phyloP scores from a whole-genome alignment of 2,888 invertebrate species.

The Antitype chi region DNA sequence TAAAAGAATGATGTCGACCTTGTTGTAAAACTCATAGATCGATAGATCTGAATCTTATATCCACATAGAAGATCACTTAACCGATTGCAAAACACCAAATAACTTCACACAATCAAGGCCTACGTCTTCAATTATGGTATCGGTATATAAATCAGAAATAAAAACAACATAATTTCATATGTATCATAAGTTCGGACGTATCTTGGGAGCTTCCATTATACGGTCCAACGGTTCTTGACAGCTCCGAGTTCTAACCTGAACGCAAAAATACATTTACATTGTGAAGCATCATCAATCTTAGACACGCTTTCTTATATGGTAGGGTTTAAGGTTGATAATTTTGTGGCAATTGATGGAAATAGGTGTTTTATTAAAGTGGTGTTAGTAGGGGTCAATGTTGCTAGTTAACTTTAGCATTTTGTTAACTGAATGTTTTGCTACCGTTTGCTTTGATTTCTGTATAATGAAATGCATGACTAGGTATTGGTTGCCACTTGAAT shows the following conservation, averaged over 20 bases:
- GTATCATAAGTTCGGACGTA: slow-evolving; percentile 71
- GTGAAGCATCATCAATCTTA: slow-evolving; percentile 19
- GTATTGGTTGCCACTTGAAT: slow-evolving; percentile 3
- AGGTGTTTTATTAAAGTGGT: slow-evolving; percentile 28
- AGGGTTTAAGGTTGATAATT: slow-evolving; percentile 37
- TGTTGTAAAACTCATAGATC: background rate
- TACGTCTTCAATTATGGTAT: slow-evolving; percentile 24
- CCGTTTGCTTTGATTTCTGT: slow-evolving; percentile 65
- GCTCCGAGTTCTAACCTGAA: slow-evolving; percentile 67
- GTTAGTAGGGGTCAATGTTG: slow-evolving; percentile 69
- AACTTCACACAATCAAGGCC: slow-evolving; percentile 33
- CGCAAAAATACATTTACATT: slow-evolving; percentile 45
- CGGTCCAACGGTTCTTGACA: slow-evolving; percentile 76
- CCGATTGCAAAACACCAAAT: slow-evolving; percentile 20
- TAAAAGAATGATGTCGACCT: too few species aligned
- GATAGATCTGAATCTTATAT: background rate
- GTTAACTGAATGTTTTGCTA: slow-evolving; percentile 70
- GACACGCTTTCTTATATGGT: background rate
- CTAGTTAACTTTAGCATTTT: slow-evolving; percentile 69
- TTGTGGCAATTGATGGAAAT: background rate
- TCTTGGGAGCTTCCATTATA: slow-evolving; percentile 80
- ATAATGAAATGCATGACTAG: slow-evolving; percentile 30
- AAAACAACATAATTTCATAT: slow-evolving; percentile 50
- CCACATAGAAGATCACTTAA: background rate
- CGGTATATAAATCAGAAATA: slow-evolving; percentile 46